Evolutionary conservation across 1,140 invertebrate genomes (phyloP), one percentile per base, ranked within the genome.

Genomic region (Ylistrum balloti): DNA sequence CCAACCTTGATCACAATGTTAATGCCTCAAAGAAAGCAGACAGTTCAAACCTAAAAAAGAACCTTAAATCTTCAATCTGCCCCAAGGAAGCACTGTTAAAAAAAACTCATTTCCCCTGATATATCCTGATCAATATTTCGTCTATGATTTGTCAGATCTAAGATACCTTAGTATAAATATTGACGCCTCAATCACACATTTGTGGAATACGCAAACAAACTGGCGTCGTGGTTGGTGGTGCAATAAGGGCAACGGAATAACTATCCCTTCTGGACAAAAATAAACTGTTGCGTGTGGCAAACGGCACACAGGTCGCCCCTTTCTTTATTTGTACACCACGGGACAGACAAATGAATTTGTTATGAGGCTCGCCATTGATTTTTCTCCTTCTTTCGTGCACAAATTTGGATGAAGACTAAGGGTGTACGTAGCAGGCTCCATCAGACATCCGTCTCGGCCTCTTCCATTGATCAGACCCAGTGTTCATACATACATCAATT

Each of bases 281-380:
- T 74, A 74, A 74, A 74, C 56, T 74, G 56, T 74, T 74, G 56
- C 56, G 56, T 74, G 56, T 11, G 56, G 56, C 11, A 28, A 74
- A 74, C 56, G n/a, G 56, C 0, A 74, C 56, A 74, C 56, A 28
- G 56, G 22, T 74, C n/a, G n/a, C 22, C 22, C 56, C 56, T 74
- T 74, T 28, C 56, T 74, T 74, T 74, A 74, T 74, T 48, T 74
- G 56, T 74, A 74, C 56, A 74, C 56, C 22, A 1, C 22, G n/a
- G 56, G 56, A 74, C 56, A 74, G 56, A 74, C 56, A 74, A 74
- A 74, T 74, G 56, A 74, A 74, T 74, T 74, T 74, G 56, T 74
- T 74, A 74, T 74, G 56, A 74, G 56, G 56, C n/a, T n/a, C 17
- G 28, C n/a, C 22, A 74, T 74, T 74, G 56, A 74, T 74, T 74